Evolutionary conservation across 2,888 invertebrate genomes (phyloP).

Genomic region (Platynereis dumerilii): DNA sequence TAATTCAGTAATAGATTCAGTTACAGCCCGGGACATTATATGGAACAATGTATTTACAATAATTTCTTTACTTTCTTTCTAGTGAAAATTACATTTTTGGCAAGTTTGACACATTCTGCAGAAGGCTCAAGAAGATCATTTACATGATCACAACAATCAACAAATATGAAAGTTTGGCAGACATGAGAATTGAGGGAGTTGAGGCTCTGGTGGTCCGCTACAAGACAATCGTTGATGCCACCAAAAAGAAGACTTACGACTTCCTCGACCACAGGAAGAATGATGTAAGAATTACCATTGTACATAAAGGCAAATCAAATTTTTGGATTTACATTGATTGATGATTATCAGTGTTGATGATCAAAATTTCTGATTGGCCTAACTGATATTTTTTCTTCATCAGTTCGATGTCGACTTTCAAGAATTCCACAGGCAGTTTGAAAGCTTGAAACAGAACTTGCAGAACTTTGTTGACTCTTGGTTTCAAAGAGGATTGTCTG

Average conservation of each 20-base stretch:
- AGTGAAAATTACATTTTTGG: constrained; percentile 98
- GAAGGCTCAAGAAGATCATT: constrained; percentile 83
- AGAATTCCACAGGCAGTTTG: constrained; percentile 79
- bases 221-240: constrained; percentile 81
- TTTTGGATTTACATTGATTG: background rate
- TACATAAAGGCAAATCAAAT: constrained; percentile 44
- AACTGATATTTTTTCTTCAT: background rate
- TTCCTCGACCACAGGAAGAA: constrained; percentile 88
- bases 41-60: no score
- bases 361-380: background rate
- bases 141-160: constrained; percentile 90
- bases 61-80: constrained; percentile 23
- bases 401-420: constrained; percentile 84
- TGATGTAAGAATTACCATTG: constrained; percentile 68
- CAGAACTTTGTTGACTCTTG: constrained; percentile 73
- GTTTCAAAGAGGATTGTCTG: constrained; percentile 56
- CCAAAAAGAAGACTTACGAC: constrained; percentile 87
- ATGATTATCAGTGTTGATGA: background rate
- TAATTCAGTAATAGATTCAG: no score
- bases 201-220: constrained; percentile 76
- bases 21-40: no score
- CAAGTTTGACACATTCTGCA: constrained; percentile 93
- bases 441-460: constrained; percentile 63
- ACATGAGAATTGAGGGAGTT: constrained; percentile 65
- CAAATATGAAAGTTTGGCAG: constrained; percentile 81